A percentile compares a stretch with the other conserved stretches of the same genome.
These are phyloP conservation scores for Oryzaephilus surinamensis DNA, from an alignment of 1,140 invertebrate genomes.

Conservation along the genomic window DNA sequence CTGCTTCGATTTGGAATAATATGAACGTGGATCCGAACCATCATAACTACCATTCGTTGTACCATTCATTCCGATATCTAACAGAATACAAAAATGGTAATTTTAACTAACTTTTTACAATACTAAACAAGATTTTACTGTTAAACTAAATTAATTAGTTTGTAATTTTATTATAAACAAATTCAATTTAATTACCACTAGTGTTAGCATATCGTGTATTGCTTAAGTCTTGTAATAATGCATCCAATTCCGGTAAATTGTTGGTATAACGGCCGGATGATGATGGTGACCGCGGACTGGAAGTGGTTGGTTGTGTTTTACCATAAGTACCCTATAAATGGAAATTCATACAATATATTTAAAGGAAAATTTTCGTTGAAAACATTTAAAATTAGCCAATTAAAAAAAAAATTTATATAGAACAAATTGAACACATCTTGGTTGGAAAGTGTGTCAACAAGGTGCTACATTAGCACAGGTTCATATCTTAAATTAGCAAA, in stretches of 20 bases:
- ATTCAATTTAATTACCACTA: too few relatives aligned
- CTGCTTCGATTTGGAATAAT: constrained; percentile 33
- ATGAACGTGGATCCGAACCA: constrained; percentile 29
- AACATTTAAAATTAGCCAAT: neutral
- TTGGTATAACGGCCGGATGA: constrained; percentile 36
- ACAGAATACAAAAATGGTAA: constrained; percentile 6
- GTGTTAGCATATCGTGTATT: constrained; percentile 29
- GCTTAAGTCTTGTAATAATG: constrained; percentile 82
- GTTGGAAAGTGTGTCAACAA: too few relatives aligned
- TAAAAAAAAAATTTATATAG: neutral
- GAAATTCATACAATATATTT: constrained; percentile 2
- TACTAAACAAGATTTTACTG: neutral
- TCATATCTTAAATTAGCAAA: too few relatives aligned
- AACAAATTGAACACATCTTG: neutral
- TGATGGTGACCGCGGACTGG: constrained; percentile 14
- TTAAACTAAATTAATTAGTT: neutral
- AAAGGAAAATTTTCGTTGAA: neutral
- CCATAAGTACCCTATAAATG: constrained; percentile 53
- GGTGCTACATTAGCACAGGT: too few relatives aligned
- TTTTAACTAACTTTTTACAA: neutral
- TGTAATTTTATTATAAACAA: too few relatives aligned
- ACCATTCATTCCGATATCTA: constrained; percentile 29
- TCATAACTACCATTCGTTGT: constrained; percentile 17
- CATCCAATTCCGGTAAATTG: constrained; percentile 86
- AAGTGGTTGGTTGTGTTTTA: constrained; percentile 44